Base-by-base conservation (phyloP, 2,113 vertebrate species). In the Sebastes schlegelii region DNA sequence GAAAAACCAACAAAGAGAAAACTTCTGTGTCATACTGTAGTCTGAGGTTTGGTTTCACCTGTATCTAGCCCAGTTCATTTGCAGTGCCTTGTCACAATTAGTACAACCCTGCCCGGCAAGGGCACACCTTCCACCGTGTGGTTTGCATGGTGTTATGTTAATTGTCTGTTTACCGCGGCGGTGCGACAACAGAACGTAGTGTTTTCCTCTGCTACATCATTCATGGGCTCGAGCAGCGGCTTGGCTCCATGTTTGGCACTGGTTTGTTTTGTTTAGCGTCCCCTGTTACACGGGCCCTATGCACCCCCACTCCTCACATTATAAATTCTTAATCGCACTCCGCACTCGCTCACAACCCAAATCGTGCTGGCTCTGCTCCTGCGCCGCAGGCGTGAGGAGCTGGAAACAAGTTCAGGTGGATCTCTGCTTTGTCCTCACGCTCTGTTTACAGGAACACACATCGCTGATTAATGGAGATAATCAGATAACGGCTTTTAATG, bases 261-360 rank as follows among this genome's bases (percentile, higher is more conserved):
- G 65, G 85, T 79, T 89, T 91, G 86, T 92, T 92, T 91, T 88
- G 87, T 89, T 89, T 88, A 83, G 87, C 26, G 67, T 86, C 87
- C 84, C 82, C 64, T 52, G 81, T 74, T 80, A 83, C 80, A 83
- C 14, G 52, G 16, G 46, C 79, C 77, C 80, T 68, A 74, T 68
- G 80, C 86, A 80, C 72, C 80, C 83, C 68, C 80, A 57, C 70
- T 74, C 52, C 71, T 71, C 55, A 80, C 66, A 72, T 83, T 89
- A 87, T 90, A 83, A 90, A 93, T 91, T 88, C 83, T 83, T 91
- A 89, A 92, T 93, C 48, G n/a, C n/a, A n/a, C n/a, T n/a, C 75
- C 43, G 23, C 68, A n/a, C 79, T 87, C n/a, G 6, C 78, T 75
- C 79, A 54, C 62, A 77, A 80, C 60, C 79, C 51, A 85, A 82